phyloP scores from a whole-genome alignment of 2,888 invertebrate genomes.

The Drosophila flavopinicola region DNA sequence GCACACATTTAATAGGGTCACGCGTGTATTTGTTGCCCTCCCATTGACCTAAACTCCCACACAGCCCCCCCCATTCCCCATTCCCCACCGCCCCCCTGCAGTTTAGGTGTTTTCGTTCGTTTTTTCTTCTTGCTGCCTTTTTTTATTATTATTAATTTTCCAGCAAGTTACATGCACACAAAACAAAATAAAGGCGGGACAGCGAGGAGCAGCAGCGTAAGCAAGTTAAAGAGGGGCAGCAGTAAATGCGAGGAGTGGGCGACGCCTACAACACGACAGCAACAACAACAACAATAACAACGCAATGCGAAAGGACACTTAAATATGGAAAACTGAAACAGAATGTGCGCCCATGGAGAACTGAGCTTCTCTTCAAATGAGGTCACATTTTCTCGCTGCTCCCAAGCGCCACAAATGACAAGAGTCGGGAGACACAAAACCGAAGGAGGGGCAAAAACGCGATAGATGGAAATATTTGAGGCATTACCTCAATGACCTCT shows the following conservation, averaged over 20 bases:
- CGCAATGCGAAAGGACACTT: conserved; percentile 77
- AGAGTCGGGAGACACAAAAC: background rate
- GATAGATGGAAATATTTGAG: conserved; percentile 62
- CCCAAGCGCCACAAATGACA: conserved; percentile 12
- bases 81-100: background rate
- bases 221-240: conserved; percentile 6
- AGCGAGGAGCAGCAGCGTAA: conserved; percentile 42
- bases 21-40: conserved; percentile 72
- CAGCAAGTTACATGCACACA: conserved; percentile 77
- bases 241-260: conserved; percentile 20
- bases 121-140: conserved; percentile 43
- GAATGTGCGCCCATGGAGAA: conserved; percentile 27
- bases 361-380: conserved; percentile 72
- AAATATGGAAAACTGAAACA: conserved; percentile 66
- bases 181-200: conserved; percentile 76
- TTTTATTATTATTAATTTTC: conserved; percentile 81
- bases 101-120: conserved; percentile 66
- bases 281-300: too few species aligned
- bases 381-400: conserved; percentile 66
- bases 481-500: conserved; percentile 58
- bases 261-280: conserved; percentile 48
- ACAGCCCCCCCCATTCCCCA: too few species aligned
- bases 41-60: conserved; percentile 27
- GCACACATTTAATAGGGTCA: conserved; percentile 80
- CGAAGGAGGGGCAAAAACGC: background rate